Base-by-base conservation (phyloP, 2,797 vertebrate species). In the Philypnodon macrostomus region DNA sequence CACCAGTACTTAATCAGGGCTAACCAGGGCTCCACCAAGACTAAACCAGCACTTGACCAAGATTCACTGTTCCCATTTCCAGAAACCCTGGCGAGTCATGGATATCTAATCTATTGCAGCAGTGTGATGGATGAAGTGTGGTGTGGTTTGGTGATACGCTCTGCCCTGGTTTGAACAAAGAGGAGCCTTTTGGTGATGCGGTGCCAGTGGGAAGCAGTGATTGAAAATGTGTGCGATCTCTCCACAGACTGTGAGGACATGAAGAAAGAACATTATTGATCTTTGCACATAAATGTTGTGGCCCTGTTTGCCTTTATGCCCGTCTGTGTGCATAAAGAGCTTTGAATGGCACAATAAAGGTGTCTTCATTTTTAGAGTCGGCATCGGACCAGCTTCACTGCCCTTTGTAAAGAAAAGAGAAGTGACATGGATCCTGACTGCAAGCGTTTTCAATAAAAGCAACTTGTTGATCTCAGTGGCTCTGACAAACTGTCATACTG, bases 261-360 rank as follows among this genome's bases (percentile, higher is more conserved):
- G 45, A 42, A 32, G 42, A 47, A 50, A 53, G 56, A 61, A 54
- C 19, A 10, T 65, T 69, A 78, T 78, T 29, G 74, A 79, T 79
- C 57, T 53, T 18, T 45, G 19, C 47, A 58, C 53, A 70, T 41
- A 54, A n/a, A n/a, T n/a, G n/a, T n/a, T n/a, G n/a, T 47, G 17
- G 41, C 59, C 70, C 17, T 35, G 31, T 66, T 51, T n/a, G 32
- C 46, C 31, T 18, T 49, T 31, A 52, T 31, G 47, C 26, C 34
- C 37, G 13, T 56, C 31, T 15, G 26, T 24, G 48, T 44, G 19
- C 27, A 12, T 29, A 0, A 7, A 31, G 47, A 14, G 48, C 32
- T 64, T 19, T 60, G 47, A 64, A 47, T 29, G 13, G 29, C 29
- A 41, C 39, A 19, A 52, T 67, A 49, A 51, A 64, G 35, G 53